A percentile compares a stretch with the other conserved stretches of the same genome.
Conservation (phyloP, 2,797 vertebrate genomes). For the Somateria mollissima region DNA sequence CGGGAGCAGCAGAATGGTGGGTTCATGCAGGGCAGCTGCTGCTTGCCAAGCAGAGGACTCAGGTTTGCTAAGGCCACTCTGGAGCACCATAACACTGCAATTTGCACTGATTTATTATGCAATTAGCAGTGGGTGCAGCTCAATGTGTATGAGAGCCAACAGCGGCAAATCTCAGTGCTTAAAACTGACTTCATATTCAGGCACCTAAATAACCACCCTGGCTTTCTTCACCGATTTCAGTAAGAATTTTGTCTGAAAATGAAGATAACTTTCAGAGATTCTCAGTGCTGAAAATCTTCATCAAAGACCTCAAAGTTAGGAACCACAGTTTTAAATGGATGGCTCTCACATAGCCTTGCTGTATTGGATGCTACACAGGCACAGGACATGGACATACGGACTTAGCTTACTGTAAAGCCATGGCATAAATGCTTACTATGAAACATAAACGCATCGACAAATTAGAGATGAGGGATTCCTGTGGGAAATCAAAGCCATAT, state of each 20-base stretch:
- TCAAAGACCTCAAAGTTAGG: neutral
- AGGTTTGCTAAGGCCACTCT: neutral
- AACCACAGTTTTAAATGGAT: neutral
- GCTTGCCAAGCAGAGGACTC: neutral
- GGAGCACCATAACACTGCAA: neutral
- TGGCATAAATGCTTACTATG: neutral
- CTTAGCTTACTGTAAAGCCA: neutral
- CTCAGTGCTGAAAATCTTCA: neutral
- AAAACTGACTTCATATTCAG: neutral
- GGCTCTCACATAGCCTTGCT: neutral
- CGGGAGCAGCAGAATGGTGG: neutral
- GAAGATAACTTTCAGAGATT: neutral
- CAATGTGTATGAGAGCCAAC: neutral
- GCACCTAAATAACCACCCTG: neutral
- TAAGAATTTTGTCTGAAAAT: neutral
- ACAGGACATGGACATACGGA: neutral
- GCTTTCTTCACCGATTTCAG: neutral
- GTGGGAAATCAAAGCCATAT: neutral
- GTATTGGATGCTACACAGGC: neutral
- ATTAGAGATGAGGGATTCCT: neutral
- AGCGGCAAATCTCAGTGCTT: neutral
- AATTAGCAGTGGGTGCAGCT: neutral
- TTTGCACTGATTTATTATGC: constrained; percentile 35
- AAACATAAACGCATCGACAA: neutral
- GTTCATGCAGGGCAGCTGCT: neutral